Percentiles rank a stretch among this genome's conserved stretches.
phyloP scores from a whole-genome alignment of 2,888 invertebrate genomes.

The Volucella inflata region DNA sequence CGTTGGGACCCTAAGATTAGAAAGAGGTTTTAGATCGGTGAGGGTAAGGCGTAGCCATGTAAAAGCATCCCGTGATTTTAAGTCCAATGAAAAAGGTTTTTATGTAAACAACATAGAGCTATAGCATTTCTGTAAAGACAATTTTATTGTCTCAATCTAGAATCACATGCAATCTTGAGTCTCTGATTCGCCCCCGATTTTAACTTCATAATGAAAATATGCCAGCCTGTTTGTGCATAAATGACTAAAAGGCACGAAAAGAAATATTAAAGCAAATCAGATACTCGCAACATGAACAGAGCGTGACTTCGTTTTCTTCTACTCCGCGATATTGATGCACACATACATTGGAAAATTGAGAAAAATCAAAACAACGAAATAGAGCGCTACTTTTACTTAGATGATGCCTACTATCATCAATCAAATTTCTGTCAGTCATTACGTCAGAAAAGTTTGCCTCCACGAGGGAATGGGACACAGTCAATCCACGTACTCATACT shows the following conservation, averaged over 20 bases:
- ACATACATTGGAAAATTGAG: background rate
- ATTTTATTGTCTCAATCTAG: background rate
- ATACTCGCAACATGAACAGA: background rate
- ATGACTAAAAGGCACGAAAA: background rate
- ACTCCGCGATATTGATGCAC: background rate
- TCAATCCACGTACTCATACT: background rate
- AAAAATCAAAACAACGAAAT: background rate
- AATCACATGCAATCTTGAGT: background rate
- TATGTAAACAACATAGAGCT: no score
- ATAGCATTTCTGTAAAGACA: background rate
- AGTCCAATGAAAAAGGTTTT: no score
- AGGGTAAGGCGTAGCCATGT: no score
- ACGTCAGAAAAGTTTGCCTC: slow-evolving; percentile 48
- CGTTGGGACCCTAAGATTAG: no score
- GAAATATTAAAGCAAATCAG: background rate
- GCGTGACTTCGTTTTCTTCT: background rate
- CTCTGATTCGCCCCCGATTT: background rate
- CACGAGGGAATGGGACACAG: background rate
- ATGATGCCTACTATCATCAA: slow-evolving; percentile 61
- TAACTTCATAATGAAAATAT: slow-evolving; percentile 23
- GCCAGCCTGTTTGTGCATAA: background rate
- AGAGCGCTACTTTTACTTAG: slow-evolving; percentile 34
- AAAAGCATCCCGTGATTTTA: no score
- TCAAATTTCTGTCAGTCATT: slow-evolving; percentile 72
- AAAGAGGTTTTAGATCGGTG: no score